Percentiles rank a stretch among this genome's conserved stretches.
Conservation (phyloP, 2,113 vertebrate species). For the Rafetus swinhoei region DNA sequence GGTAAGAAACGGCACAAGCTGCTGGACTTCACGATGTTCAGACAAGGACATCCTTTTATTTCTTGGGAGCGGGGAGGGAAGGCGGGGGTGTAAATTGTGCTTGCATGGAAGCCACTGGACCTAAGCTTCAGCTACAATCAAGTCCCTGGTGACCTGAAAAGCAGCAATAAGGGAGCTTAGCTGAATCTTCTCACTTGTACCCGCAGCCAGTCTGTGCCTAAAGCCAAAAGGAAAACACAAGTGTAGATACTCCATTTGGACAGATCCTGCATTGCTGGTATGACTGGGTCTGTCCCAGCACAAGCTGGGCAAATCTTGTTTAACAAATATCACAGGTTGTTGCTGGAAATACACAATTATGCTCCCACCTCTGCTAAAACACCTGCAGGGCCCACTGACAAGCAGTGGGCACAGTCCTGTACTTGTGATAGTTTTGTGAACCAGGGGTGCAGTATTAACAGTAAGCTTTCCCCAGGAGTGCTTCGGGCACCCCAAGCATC, state of each 20-base stretch:
- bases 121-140: constrained; percentile 89
- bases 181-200: constrained; percentile 96
- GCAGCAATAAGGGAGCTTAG: constrained; percentile 95
- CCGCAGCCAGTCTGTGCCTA: constrained; percentile 92
- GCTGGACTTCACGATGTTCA: not conserved
- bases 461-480: not conserved
- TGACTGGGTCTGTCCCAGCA: not conserved
- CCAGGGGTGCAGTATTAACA: not conserved
- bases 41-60: not conserved
- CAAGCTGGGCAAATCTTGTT: not conserved
- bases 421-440: not conserved
- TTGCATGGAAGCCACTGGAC: accelerated
- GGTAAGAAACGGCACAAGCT: not conserved
- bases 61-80: not conserved
- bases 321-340: not conserved
- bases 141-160: constrained; percentile 93
- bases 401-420: not conserved
- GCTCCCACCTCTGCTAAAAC: not conserved
- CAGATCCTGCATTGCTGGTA: not conserved
- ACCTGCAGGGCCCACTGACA: not conserved
- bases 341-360: not conserved
- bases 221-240: not conserved
- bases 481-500: not conserved
- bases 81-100: accelerated
- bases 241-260: accelerated